These are phyloP conservation scores for Drosophila sucinea DNA, from an alignment of 1,140 invertebrate species.

Conservation along the genomic window DNA sequence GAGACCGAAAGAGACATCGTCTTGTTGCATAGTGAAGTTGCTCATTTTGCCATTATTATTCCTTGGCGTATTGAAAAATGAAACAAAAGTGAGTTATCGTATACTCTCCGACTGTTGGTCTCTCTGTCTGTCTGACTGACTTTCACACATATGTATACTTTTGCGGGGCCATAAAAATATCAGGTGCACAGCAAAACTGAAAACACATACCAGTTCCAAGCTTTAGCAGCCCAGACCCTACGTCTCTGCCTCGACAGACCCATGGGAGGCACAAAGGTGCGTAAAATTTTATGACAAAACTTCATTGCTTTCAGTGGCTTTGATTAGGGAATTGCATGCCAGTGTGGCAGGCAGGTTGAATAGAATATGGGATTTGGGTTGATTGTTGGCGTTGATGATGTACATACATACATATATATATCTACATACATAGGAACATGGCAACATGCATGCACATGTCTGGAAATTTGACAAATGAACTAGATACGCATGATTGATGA, in stretches of 20 bases:
- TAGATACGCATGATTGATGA: conserved; percentile 7
- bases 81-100: conserved; percentile 83
- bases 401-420: not conserved
- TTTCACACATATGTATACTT: conserved; percentile 15
- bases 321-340: conserved; percentile 62
- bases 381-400: conserved; percentile 15
- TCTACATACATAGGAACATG: not conserved
- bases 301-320: conserved; percentile 57
- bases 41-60: conserved; percentile 83
- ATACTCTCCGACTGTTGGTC: conserved; percentile 21
- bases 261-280: conserved; percentile 38
- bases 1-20: conserved; percentile 68
- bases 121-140: conserved; percentile 27
- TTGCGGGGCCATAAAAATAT: conserved; percentile 58
- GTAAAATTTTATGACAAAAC: conserved; percentile 70
- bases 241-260: conserved; percentile 17
- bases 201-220: not conserved
- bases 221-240: conserved; percentile 1
- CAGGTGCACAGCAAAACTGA: conserved; percentile 52
- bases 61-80: conserved; percentile 80
- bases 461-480: conserved; percentile 20
- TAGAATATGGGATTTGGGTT: conserved; percentile 10
- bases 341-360: conserved; percentile 4
- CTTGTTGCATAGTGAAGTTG: conserved; percentile 81
- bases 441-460: conserved; percentile 4